Evolutionary conservation across 2,113 vertebrate genomes (phyloP).

Genomic region (Sterrhoptilus dennistouni): DNA sequence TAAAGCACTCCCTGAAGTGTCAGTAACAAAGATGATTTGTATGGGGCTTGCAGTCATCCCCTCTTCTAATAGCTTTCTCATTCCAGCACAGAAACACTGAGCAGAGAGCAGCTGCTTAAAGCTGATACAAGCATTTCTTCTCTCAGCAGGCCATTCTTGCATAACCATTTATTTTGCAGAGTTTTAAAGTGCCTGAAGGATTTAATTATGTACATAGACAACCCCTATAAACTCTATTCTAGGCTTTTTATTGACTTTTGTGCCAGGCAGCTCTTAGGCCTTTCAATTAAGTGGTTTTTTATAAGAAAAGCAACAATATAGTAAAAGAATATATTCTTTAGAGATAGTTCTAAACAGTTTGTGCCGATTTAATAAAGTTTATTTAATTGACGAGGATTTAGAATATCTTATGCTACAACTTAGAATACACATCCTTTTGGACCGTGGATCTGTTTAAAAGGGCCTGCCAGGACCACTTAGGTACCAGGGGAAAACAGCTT

Average conservation of each 20-base stretch:
- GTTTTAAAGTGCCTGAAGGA: constrained; percentile 94
- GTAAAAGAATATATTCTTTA: constrained; percentile 86
- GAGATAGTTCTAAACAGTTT: constrained; percentile 86
- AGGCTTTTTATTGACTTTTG: constrained; percentile 96
- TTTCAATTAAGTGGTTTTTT: constrained; percentile 99
- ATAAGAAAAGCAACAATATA: constrained; percentile 92
- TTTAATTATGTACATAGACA: constrained; percentile 99
- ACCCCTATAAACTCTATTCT: constrained; percentile 98
- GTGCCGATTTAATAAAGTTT: constrained; percentile 79
- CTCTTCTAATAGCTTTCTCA: constrained; percentile 83
- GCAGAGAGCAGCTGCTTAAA: constrained; percentile 81
- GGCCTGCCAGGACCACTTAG: constrained; percentile 52
- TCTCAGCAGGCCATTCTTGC: constrained; percentile 89
- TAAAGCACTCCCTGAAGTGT: constrained; percentile 88
- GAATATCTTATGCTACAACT: constrained; percentile 75
- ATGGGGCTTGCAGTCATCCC: constrained; percentile 77
- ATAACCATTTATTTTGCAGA: constrained; percentile 91
- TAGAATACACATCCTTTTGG: constrained; percentile 35
- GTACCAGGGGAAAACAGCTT: constrained; percentile 47
- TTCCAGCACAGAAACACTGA: constrained; percentile 77
- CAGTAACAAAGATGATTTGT: constrained; percentile 86
- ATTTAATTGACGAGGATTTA: constrained; percentile 76
- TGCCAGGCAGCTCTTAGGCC: constrained; percentile 90
- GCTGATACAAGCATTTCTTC: constrained; percentile 87
- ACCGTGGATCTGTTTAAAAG: constrained; percentile 41